Conservation (phyloP, 2,113 vertebrate genomes). For the Lepus europaeus region DNA sequence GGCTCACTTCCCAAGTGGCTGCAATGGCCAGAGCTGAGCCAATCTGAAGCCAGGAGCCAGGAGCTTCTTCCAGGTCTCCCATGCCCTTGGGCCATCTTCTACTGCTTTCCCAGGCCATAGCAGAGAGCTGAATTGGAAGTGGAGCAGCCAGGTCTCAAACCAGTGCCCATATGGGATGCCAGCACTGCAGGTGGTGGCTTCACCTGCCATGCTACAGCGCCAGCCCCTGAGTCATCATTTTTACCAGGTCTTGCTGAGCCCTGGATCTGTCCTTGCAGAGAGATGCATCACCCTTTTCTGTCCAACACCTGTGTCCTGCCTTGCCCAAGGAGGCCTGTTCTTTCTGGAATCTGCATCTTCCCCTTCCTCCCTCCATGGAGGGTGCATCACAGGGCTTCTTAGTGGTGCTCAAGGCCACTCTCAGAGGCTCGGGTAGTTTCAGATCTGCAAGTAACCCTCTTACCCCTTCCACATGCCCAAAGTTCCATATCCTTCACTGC, state of each 20-base stretch:
- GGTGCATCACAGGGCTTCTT: neutral
- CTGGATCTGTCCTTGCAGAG: neutral
- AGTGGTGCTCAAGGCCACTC: neutral
- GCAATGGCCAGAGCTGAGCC: too few species aligned
- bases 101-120: too few species aligned
- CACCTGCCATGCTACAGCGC: too few species aligned
- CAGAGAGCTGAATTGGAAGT: too few species aligned
- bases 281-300: neutral
- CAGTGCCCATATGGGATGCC: too few species aligned
- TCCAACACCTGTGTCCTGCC: neutral
- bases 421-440: constrained; percentile 8
- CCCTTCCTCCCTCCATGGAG: neutral
- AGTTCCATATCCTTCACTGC: neutral
- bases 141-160: too few species aligned
- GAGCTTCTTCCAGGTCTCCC: too few species aligned
- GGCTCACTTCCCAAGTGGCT: too few species aligned
- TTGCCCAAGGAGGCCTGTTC: neutral
- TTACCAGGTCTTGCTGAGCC: neutral
- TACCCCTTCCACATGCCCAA: neutral
- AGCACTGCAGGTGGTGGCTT: too few species aligned
- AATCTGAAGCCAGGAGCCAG: too few species aligned
- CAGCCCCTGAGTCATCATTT: neutral
- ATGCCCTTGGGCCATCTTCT: too few species aligned
- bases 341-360: neutral
- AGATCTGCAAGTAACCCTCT: neutral